These are phyloP conservation scores for Pavo muticus DNA, from an alignment of 2,113 vertebrate species.

Conservation along the genomic window DNA sequence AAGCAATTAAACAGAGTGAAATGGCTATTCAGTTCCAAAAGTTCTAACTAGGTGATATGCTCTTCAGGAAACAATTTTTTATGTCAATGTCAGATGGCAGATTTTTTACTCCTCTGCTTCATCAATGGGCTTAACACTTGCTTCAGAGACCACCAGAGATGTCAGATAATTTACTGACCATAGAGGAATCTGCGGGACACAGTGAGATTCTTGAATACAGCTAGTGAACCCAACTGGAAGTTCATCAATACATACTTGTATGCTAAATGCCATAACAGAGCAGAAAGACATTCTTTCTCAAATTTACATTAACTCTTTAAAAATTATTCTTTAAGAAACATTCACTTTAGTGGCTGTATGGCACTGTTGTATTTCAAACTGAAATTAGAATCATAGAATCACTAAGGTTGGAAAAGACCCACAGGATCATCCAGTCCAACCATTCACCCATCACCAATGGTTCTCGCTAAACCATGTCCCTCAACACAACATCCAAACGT, in stretches of 20 bases:
- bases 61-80: neutral
- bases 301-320: neutral
- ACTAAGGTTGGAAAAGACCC: too few species aligned
- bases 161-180: neutral
- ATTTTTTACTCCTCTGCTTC: neutral
- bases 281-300: neutral
- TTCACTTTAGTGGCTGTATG: fast-evolving
- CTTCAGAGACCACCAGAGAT: neutral
- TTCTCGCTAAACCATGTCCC: too few species aligned
- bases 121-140: neutral
- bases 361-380: neutral
- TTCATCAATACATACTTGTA: neutral
- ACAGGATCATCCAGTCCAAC: too few species aligned
- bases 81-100: neutral
- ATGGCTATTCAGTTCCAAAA: neutral
- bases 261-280: neutral
- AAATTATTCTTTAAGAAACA: neutral
- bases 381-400: neutral
- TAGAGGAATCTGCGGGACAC: neutral
- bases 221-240: neutral
- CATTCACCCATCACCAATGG: too few species aligned
- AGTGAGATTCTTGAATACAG: neutral
- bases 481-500: too few species aligned
- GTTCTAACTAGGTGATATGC: neutral
- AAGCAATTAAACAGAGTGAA: neutral